These are phyloP conservation scores for Oryzias celebensis DNA, from an alignment of 2,113 vertebrate species.

Conservation along the genomic window DNA sequence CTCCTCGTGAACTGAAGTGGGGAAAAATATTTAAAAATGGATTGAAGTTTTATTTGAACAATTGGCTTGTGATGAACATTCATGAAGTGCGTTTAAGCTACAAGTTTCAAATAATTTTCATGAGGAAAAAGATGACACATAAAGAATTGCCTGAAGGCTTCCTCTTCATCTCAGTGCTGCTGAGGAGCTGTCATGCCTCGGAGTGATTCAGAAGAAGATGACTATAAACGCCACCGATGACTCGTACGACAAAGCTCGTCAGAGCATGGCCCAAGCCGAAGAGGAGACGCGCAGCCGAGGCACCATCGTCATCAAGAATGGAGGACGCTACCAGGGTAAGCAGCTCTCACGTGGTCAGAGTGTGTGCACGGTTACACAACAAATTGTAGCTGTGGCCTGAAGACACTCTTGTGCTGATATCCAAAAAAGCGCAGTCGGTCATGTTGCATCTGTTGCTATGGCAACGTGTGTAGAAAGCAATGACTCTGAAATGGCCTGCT, in stretches of 20 bases:
- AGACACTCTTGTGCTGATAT: constrained; percentile 39
- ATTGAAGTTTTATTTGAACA: too few relatives aligned
- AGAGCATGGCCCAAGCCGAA: constrained; percentile 90
- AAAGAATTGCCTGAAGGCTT: constrained; percentile 3
- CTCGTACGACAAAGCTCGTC: constrained; percentile 90
- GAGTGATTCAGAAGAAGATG: constrained; percentile 93
- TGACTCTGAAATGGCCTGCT: constrained; percentile 23
- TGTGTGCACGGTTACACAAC: constrained; percentile 24
- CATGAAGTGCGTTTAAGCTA: not conserved
- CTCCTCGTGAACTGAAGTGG: too few relatives aligned
- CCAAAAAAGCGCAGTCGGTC: constrained; percentile 32
- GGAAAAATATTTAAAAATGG: too few relatives aligned
- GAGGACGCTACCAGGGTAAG: constrained; percentile 83
- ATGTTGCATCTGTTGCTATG: constrained; percentile 47
- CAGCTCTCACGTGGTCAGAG: not conserved
- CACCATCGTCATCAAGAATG: constrained; percentile 89
- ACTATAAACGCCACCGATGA: constrained; percentile 91
- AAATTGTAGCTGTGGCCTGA: constrained; percentile 26
- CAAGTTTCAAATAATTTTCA: not conserved
- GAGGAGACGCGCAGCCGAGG: constrained; percentile 89
- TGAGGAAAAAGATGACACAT: not conserved
- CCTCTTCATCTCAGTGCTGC: constrained; percentile 71
- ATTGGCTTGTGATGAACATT: not conserved
- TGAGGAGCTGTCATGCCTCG: constrained; percentile 86
- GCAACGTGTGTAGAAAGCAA: constrained; percentile 41